Percentiles rank a stretch among this genome's conserved stretches.
phyloP scores from a whole-genome alignment of 2,797 vertebrate genomes.

The Sebastes matsubarae region DNA sequence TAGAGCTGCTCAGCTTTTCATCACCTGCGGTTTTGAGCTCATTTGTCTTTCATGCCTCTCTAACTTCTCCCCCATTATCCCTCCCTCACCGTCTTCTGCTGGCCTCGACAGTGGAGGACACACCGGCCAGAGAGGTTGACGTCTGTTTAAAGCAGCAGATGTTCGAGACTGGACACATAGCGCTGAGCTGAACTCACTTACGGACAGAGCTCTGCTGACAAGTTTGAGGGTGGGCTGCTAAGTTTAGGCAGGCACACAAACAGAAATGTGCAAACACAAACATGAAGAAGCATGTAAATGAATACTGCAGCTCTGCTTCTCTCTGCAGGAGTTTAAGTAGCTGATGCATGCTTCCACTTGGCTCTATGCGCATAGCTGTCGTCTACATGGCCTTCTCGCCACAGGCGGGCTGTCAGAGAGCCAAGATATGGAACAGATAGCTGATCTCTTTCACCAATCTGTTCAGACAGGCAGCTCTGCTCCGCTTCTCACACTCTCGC shows the following conservation, averaged over 20 bases:
- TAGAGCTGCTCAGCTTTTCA: constrained; percentile 12
- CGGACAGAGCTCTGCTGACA: constrained; percentile 18
- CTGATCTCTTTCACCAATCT: constrained; percentile 44
- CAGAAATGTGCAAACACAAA: constrained; percentile 38
- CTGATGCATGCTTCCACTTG: constrained; percentile 20
- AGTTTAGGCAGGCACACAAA: neutral
- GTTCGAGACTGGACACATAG: constrained; percentile 14
- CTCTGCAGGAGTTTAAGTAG: neutral
- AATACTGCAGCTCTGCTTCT: neutral
- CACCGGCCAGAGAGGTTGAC: constrained; percentile 3
- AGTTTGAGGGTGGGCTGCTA: constrained; percentile 1
- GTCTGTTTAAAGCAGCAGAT: constrained; percentile 38
- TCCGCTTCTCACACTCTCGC: constrained; percentile 36
- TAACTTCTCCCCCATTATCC: neutral
- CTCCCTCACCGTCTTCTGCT: neutral
- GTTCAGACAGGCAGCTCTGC: constrained; percentile 61
- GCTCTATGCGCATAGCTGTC: constrained; percentile 1
- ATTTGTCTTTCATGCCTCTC: constrained; percentile 26
- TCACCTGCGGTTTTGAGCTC: constrained; percentile 20
- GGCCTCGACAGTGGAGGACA: neutral
- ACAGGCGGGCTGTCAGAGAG: constrained; percentile 45
- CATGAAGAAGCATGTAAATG: constrained; percentile 18
- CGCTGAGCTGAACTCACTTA: constrained; percentile 4
- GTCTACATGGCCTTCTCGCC: constrained; percentile 28
- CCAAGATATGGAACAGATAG: constrained; percentile 49